Percentiles rank a stretch among this genome's conserved stretches.
phyloP scores from a whole-genome alignment of 2,797 vertebrate genomes.

The Gorsachius magnificus region DNA sequence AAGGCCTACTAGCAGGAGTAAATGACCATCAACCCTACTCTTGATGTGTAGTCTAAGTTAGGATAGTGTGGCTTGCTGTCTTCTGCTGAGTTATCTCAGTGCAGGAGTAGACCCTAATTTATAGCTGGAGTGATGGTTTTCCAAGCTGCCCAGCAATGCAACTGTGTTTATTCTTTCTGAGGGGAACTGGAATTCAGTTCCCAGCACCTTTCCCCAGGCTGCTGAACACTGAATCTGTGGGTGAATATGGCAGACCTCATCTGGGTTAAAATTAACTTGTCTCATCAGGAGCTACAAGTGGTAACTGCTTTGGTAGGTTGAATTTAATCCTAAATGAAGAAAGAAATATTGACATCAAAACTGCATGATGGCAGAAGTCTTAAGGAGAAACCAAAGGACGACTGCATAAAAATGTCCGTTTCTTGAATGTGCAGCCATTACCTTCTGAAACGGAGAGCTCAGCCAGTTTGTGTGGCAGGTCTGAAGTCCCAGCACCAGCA shows the following conservation, averaged over 20 bases:
- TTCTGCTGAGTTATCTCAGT: neutral
- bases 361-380: neutral
- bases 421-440: conserved; percentile 45
- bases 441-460: conserved; percentile 81
- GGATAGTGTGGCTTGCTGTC: neutral
- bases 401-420: neutral
- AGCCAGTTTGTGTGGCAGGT: conserved; percentile 82
- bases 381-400: neutral
- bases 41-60: neutral
- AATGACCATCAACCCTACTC: neutral
- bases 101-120: neutral
- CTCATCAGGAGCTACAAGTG: neutral
- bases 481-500: conserved; percentile 69
- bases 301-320: neutral
- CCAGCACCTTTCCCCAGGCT: neutral
- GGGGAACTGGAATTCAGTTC: neutral
- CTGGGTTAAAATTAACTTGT: neutral
- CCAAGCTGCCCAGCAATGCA: neutral
- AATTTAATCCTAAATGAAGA: neutral
- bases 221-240: neutral
- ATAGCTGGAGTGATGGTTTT: neutral
- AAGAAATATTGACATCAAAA: neutral
- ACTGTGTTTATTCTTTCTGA: neutral
- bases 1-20: neutral
- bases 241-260: neutral